Percentiles rank a stretch among this genome's conserved stretches.
phyloP scores from a whole-genome alignment of 2,113 vertebrate species.

The Sus scrofa region T2T-Sscrofa CM000818.6:78458501-78459000 shows the following conservation, averaged over 20 bases:
- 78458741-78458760: neutral
- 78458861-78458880: neutral
- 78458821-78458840: neutral
- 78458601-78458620: neutral
- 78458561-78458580: neutral
- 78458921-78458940: neutral
- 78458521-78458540: neutral
- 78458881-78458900: neutral
- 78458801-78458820: neutral
- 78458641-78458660: neutral
- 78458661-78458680: neutral
- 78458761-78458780: neutral
- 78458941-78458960: neutral
- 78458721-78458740: neutral
- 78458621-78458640: constrained; percentile 10
- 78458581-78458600: neutral
- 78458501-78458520: neutral
- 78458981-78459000: neutral
- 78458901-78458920: neutral
- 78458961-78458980: neutral
- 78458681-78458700: neutral
- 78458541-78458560: neutral
- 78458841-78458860: neutral
- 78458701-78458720: constrained; percentile 3
- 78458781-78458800: neutral